A percentile compares a stretch with the other conserved stretches of the same genome.
Evolutionary conservation across 2,888 invertebrate species (phyloP).

Genomic region (Eretmocerus hayati): DNA sequence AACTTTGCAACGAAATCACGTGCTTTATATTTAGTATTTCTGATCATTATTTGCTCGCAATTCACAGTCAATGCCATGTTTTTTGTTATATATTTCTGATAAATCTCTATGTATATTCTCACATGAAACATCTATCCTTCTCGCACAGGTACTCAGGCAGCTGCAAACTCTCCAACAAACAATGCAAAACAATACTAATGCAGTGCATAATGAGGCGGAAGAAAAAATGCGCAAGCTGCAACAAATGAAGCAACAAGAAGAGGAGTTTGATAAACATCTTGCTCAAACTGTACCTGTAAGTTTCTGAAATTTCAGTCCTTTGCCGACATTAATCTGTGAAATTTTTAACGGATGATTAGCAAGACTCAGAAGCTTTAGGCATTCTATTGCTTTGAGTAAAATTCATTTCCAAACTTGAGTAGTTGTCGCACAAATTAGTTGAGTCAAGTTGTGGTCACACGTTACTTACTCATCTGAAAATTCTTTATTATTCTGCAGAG

Average conservation of each 20-base stretch:
- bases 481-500: conserved; percentile 46
- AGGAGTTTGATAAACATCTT: conserved; percentile 68
- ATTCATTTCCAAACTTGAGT: background rate
- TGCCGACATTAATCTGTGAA: too few relatives aligned
- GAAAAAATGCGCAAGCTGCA: conserved; percentile 62
- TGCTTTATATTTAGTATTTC: too few relatives aligned
- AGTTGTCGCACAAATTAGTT: too few relatives aligned
- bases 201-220: conserved; percentile 59
- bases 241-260: conserved; percentile 67
- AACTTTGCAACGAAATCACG: background rate
- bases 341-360: too few relatives aligned
- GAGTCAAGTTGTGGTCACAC: too few relatives aligned
- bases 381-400: background rate
- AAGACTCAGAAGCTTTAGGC: background rate
- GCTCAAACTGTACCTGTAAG: conserved; percentile 65
- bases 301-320: too few relatives aligned
- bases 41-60: too few relatives aligned
- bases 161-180: conserved; percentile 82
- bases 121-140: too few relatives aligned
- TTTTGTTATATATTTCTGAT: too few relatives aligned
- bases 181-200: conserved; percentile 50
- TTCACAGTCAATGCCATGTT: too few relatives aligned
- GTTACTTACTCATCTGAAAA: too few relatives aligned
- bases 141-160: conserved; percentile 75
- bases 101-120: too few relatives aligned